Evolutionary conservation across 2,797 vertebrate genomes (phyloP), one percentile per base, ranked within the genome.

Genomic region (Delichon dasypus): DNA sequence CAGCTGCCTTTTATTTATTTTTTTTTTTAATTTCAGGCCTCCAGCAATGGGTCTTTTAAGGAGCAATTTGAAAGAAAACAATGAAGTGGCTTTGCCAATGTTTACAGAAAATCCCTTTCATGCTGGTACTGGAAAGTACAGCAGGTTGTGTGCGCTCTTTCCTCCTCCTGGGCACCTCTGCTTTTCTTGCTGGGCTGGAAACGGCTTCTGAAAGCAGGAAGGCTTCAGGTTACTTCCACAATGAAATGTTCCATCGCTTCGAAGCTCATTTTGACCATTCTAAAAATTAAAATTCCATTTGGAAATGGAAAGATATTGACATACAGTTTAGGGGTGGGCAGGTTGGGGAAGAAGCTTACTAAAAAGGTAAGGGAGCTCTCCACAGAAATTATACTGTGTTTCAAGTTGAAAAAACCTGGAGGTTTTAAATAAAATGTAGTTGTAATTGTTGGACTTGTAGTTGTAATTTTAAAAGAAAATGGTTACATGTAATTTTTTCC

Each of bases 71-170:
- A 80, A 73, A 80, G 26, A 85, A 85, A 93, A 80, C 89, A 88
- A 85, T 67, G 72, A 48, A 48, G 32, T 1, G 4, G 51, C 60
- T 70, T 73, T 92, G 86, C 57, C 54, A 80, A 3, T 62, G 65
- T 88, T 95, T 60, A 62, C 76, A 88, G 78, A 65, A 78, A 57
- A 86, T 74, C 48, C n/a, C 48, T 85, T 82, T 89, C 44, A 32
- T 38, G 67, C 54, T 6, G 82, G 50, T 27, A 68, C 26, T 54
- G 78, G 62, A 54, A 81, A 70, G 81, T 44, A 65, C 65, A 61
- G 71, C 40, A 70, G 75, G 82, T 47, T 78, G 85, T 66, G 60
- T 9, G 64, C 0, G 0, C 22, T 76, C 64, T 51, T 72, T 62
- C 57, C 57, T n/a, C 55, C 44, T 70, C 4, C 1, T 34, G 51